These are phyloP conservation scores for Apodemia zela DNA, from an alignment of 2,888 invertebrate genomes.

Conservation along the genomic window DNA sequence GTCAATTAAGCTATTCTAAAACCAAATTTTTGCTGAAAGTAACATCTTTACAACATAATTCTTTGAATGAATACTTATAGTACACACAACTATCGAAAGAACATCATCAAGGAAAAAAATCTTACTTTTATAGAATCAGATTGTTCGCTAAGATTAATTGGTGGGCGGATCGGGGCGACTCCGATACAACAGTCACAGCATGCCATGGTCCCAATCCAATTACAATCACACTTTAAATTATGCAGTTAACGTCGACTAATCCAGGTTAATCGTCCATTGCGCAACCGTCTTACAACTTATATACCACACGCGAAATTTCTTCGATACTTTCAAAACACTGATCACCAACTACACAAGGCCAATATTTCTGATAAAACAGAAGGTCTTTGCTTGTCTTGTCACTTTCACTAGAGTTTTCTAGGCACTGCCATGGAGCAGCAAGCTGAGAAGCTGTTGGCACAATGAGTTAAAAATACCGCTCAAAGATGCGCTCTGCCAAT, in stretches of 20 bases:
- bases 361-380: constrained; percentile 35
- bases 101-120: constrained; percentile 24
- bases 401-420: constrained; percentile 66
- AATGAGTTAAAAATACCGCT: constrained; percentile 80
- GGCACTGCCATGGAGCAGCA: constrained; percentile 66
- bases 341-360: constrained; percentile 12
- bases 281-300: constrained; percentile 43
- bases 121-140: constrained; percentile 90
- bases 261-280: constrained; percentile 49
- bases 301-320: constrained; percentile 29
- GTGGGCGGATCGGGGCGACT: constrained; percentile 86
- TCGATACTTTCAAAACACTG: constrained; percentile 22
- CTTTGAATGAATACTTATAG: not conserved
- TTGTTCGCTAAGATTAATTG: constrained; percentile 85
- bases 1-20: too few relatives aligned
- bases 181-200: constrained; percentile 85
- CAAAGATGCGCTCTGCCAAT: constrained; percentile 78
- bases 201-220: constrained; percentile 63
- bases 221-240: constrained; percentile 46
- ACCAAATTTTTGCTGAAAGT: too few relatives aligned
- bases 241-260: constrained; percentile 41
- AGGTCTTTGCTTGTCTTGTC: constrained; percentile 44
- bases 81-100: not conserved
- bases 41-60: too few relatives aligned
- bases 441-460: constrained; percentile 68